phyloP scores from a whole-genome alignment of 2,888 invertebrate genomes.

The Dinocampus coccinellae region DNA sequence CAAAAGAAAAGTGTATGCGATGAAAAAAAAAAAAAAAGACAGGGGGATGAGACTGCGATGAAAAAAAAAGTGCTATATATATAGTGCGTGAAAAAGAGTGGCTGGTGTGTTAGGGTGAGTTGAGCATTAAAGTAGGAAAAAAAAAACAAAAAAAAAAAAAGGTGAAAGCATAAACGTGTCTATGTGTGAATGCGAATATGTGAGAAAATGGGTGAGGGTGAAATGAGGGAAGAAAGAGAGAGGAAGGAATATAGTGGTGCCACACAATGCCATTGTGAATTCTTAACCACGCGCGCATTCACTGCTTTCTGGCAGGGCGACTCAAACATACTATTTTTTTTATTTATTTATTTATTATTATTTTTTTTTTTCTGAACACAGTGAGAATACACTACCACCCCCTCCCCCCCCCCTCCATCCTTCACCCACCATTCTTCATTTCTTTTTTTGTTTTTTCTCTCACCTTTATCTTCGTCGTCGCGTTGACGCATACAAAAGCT shows the following conservation, averaged over 20 bases:
- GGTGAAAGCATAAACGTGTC: no score
- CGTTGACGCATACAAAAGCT: neutral
- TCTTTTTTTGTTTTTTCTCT: neutral
- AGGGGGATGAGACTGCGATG: constrained; percentile 22
- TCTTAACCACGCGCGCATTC: constrained; percentile 46
- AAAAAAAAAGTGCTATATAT: neutral
- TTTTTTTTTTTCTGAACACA: neutral
- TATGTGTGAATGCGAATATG: no score
- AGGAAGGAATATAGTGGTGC: constrained; percentile 40
- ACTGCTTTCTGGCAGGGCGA: constrained; percentile 37
- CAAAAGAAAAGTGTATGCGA: neutral
- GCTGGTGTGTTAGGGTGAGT: constrained; percentile 28
- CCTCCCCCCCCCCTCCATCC: no score
- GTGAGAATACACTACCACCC: neutral
- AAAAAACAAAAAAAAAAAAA: no score
- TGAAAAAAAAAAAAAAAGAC: constrained; percentile 7
- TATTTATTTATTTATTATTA: no score
- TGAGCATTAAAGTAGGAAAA: neutral
- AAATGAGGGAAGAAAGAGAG: constrained; percentile 31
- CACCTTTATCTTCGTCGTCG: neutral
- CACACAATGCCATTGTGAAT: constrained; percentile 60
- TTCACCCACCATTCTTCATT: neutral
- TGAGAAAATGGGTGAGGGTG: neutral
- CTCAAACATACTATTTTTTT: constrained; percentile 20
- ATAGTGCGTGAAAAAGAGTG: constrained; percentile 33